These are phyloP conservation scores for Adelphocoris suturalis DNA, from an alignment of 2,888 invertebrate species.

Conservation along the genomic window DNA sequence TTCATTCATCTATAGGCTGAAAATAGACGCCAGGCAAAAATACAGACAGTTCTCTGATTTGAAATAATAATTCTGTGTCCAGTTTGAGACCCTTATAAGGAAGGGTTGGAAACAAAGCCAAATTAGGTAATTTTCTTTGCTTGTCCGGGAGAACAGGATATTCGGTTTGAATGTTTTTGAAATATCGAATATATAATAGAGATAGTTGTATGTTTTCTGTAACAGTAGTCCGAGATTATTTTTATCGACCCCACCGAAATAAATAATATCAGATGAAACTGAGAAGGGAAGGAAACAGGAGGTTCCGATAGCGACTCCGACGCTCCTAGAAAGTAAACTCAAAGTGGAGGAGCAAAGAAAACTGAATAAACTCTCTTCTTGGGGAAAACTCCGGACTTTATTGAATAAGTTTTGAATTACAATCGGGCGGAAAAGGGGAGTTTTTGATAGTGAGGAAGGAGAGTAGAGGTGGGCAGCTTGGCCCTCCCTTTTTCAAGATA, in stretches of 20 bases:
- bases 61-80: no score
- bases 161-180: no score
- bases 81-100: no score
- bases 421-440: background rate
- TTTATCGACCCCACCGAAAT: background rate
- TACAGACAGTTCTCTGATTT: no score
- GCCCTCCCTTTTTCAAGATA: conserved; percentile 22
- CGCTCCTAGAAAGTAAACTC: background rate
- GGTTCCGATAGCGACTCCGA: conserved; percentile 11
- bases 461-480: background rate
- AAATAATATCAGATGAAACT: conserved; percentile 4
- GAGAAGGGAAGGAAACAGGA: background rate
- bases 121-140: no score
- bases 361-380: conserved; percentile 23
- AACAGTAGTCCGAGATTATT: background rate
- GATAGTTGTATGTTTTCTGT: no score
- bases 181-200: no score
- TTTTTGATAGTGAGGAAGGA: background rate
- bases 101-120: no score
- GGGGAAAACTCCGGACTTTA: background rate
- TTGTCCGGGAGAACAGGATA: no score
- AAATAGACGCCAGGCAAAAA: no score
- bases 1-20: no score
- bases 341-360: conserved; percentile 34
- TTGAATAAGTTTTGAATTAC: conserved; percentile 55